Conservation (phyloP, 2,888 invertebrate genomes). For the Ennomos quercinarius region DNA sequence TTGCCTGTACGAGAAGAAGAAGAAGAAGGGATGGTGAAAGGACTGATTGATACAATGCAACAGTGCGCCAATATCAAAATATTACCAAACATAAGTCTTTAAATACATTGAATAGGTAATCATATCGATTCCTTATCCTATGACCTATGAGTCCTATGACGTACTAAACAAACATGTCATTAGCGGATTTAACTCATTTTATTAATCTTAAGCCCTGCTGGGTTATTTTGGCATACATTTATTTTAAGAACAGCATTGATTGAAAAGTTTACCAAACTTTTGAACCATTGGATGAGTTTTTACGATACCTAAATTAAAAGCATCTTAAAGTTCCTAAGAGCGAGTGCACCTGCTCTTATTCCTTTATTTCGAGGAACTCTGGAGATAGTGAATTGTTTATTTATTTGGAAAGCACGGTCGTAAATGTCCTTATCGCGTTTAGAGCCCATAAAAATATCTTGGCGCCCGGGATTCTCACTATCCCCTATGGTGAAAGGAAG, state of each 20-base stretch:
- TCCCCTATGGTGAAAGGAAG: conserved; percentile 19
- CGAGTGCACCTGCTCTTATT: conserved; percentile 37
- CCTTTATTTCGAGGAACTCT: conserved; percentile 29
- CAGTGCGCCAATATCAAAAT: not conserved
- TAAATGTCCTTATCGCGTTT: conserved; percentile 49
- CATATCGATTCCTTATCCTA: too few species aligned
- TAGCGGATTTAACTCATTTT: too few species aligned
- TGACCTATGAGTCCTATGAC: too few species aligned
- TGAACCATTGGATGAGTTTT: conserved; percentile 25
- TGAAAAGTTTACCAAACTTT: not conserved
- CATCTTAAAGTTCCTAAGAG: conserved; percentile 37
- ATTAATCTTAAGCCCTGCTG: too few species aligned
- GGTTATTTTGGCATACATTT: too few species aligned
- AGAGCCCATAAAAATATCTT: conserved; percentile 49
- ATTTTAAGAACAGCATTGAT: too few species aligned
- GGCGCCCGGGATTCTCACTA: conserved; percentile 42
- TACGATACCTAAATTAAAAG: conserved; percentile 20
- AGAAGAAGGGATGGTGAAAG: conserved; percentile 13
- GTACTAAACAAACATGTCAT: too few species aligned
- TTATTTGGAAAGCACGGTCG: conserved; percentile 43
- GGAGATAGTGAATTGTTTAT: conserved; percentile 47
- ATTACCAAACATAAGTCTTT: not conserved
- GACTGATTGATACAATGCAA: conserved; percentile 18
- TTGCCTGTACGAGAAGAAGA: too few species aligned
- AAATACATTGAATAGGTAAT: too few species aligned